Evolutionary conservation across 2,888 invertebrate genomes (phyloP), one percentile per base, ranked within the genome.

Genomic region (Diloba caeruleocephala): DNA sequence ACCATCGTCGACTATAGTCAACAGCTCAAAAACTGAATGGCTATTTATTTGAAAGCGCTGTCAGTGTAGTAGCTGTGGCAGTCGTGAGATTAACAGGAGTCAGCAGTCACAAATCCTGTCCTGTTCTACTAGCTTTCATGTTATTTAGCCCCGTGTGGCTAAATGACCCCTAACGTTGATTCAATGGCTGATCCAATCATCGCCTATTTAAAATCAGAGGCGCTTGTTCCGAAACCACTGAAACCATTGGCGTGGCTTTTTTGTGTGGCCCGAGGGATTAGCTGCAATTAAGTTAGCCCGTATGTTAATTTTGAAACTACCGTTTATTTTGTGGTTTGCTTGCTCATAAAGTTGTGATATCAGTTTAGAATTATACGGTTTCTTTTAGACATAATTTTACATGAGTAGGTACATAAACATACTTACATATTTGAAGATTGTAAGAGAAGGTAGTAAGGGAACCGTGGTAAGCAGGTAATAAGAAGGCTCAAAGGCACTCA

Each of bases 121-220:
- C n/a, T 14, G 39, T 51, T 51, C 23, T 31, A 31, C 32, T 39
- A 45, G 31, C 25, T 44, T 51, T 50, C 53, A 41, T 55, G 53
- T 51, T 55, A 60, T 70, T 70, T 42, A 56, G 33, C 52, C 43
- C n/a, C n/a, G n/a, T n/a, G n/a, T n/a, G 7, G 21, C 21, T 4
- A 4, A 68, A 78, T 76, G 58, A 43, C 50, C 57, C 58, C 52
- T 62, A 59, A 71, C 44, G 63, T 58, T 56, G 56, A 61, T 60
- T 68, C 70, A 65, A 66, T 53, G 52, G 69, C 45, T 69, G n/a
- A n/a, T n/a, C n/a, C n/a, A 69, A 71, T 68, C 71, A 77, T 73
- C 64, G 53, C 49, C 67, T 54, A 76, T 78, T 78, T 74, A 65
- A 74, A 82, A 79, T 78, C 63, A 78, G 61, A 49, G 43, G 53